Percentiles rank a stretch among this genome's conserved stretches.
These are phyloP conservation scores for Ridgeia piscesae DNA, from an alignment of 1,140 invertebrate species.

Conservation along the genomic window DNA sequence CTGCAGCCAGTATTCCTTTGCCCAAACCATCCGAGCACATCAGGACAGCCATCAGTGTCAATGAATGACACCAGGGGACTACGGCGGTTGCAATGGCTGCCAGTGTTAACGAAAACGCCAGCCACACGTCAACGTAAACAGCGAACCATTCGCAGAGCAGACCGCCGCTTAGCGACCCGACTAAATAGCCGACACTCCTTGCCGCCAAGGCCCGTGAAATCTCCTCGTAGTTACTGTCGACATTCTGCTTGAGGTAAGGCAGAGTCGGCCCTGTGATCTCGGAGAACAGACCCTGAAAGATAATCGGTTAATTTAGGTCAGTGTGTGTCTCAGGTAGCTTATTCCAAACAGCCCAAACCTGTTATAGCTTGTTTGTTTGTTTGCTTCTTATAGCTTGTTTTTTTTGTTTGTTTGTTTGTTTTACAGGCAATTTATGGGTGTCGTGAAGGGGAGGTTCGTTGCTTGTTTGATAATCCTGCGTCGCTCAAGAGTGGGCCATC, in stretches of 20 bases:
- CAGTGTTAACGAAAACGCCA: conserved; percentile 4
- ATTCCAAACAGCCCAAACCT: too few species aligned
- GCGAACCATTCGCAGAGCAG: conserved; percentile 8
- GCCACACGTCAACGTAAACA: conserved; percentile 1
- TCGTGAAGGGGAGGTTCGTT: too few species aligned
- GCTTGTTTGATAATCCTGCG: too few species aligned
- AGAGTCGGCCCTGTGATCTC: conserved; percentile 23
- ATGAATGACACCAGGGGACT: conserved; percentile 7
- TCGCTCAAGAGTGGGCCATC: too few species aligned
- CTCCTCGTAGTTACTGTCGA: conserved; percentile 19
- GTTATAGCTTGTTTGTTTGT: too few species aligned
- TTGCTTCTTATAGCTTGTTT: too few species aligned
- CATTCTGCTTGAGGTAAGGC: conserved; percentile 16
- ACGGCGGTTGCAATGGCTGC: neutral
- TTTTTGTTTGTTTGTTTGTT: too few species aligned
- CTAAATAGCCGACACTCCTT: conserved; percentile 10
- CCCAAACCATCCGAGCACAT: neutral
- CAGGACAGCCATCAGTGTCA: conserved; percentile 6
- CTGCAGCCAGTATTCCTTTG: conserved; percentile 14
- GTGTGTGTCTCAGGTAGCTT: too few species aligned
- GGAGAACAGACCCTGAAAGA: conserved; percentile 22
- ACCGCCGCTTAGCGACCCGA: conserved; percentile 21
- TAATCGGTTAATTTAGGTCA: too few species aligned
- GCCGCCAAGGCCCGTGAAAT: conserved; percentile 15
- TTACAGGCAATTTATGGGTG: too few species aligned